phyloP scores from a whole-genome alignment of 2,888 invertebrate genomes.

The Vannuccia rotundouncinata region DNA sequence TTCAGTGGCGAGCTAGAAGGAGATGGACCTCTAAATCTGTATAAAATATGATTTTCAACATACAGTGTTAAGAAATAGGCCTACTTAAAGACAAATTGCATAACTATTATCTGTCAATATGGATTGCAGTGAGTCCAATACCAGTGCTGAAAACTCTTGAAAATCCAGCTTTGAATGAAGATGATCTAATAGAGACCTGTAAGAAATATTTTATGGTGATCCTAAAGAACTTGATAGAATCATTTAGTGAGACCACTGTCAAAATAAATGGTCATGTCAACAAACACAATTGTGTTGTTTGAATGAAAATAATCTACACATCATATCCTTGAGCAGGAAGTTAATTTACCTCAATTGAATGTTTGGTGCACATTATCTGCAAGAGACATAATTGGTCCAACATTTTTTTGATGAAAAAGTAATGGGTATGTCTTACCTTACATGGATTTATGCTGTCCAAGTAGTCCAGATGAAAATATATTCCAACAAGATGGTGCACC shows the following conservation, averaged over 20 bases:
- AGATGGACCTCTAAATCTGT: no score
- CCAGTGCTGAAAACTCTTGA: neutral
- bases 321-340: neutral
- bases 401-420: neutral
- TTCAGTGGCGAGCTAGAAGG: no score
- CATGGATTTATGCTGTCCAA: neutral
- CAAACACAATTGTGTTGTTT: neutral
- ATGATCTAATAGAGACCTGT: neutral
- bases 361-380: neutral
- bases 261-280: slow-evolving; percentile 11
- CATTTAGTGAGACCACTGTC: neutral
- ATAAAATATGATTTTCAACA: no score
- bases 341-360: neutral
- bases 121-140: neutral
- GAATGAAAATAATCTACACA: neutral
- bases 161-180: neutral
- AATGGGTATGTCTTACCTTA: neutral
- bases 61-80: no score
- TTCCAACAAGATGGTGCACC: neutral
- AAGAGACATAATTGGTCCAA: neutral
- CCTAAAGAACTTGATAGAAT: neutral
- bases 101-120: slow-evolving; percentile 18
- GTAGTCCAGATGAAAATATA: neutral
- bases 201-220: neutral
- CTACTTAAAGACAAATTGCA: no score